phyloP scores from a whole-genome alignment of 2,113 vertebrate species.

The Vombatus ursinus region DNA sequence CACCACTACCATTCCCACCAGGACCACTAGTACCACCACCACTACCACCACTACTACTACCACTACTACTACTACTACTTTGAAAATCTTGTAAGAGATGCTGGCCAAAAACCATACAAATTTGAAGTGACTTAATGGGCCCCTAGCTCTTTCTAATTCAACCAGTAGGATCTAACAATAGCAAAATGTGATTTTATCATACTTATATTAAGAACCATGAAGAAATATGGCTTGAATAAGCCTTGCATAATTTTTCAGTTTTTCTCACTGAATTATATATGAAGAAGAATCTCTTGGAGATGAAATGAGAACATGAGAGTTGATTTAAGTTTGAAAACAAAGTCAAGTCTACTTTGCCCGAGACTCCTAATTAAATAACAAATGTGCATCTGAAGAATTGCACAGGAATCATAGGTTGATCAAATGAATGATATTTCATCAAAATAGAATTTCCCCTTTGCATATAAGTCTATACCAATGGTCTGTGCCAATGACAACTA shows the following conservation, averaged over 20 bases:
- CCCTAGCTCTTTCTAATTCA: neutral
- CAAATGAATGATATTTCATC: neutral
- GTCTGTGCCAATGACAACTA: neutral
- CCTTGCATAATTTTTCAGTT: neutral
- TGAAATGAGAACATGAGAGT: neutral
- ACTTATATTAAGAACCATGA: neutral
- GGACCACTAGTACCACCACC: too few species aligned
- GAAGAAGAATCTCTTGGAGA: neutral
- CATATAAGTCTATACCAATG: neutral
- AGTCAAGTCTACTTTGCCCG: neutral
- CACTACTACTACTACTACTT: too few species aligned
- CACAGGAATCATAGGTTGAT: neutral
- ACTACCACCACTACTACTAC: too few species aligned
- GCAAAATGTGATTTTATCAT: neutral
- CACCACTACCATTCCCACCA: too few species aligned
- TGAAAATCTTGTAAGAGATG: neutral
- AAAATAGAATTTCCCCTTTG: neutral
- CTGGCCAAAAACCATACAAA: neutral
- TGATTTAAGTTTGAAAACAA: neutral
- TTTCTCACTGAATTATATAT: neutral
- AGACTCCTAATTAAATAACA: neutral
- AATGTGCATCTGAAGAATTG: neutral
- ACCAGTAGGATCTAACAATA: neutral
- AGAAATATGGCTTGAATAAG: neutral
- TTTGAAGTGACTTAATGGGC: neutral